Evolutionary conservation across 2,888 invertebrate species (phyloP), one percentile per base, ranked within the genome.

Genomic region (Lamellibrachia satsuma): DNA sequence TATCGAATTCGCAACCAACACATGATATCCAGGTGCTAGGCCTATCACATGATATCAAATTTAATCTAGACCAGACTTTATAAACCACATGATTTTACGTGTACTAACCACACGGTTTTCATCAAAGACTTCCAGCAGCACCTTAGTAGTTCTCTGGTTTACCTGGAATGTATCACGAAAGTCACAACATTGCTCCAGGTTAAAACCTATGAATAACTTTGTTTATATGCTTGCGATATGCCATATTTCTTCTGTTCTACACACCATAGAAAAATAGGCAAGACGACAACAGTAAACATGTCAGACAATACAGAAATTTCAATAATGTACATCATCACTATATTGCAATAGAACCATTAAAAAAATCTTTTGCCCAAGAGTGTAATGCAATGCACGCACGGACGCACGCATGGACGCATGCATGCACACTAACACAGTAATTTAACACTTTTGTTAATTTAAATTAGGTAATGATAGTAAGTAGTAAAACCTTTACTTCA

Each of bases 81-180:
- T 55, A 75, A 75, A 75, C 22, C 75, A 75, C 75, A 22, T 22
- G 75, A 75, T 15, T 3, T 22, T n/a, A 75, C n/a, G 7, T 15
- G 6, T 27, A 95, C 96, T 95, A 95, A 97, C 97, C 95, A 99
- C 97, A 94, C 99, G 97, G 97, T 99, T 99, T 97, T 99, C 99
- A 97, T 99, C 99, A 97, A 99, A 99, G 95, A 99, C 99, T 97
- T 99, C 99, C 96, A 99, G 97, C 92, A 99, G 97, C 94, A 99
- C 97, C 97, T 98, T 98, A 97, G 99, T 99, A 97, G 98, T 98
- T 93, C 97, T 97, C 22, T 99, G 99, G 96, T 98, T 95, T 95
- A 99, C 99, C 97, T 98, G 94, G 6, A 95, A 95, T 92, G 75
- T 75, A 75, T 15, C 22, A 15, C 6, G n/a, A 75, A 11, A 75